These are phyloP conservation scores for Caenorhabditis becei DNA, from an alignment of 2,888 invertebrate species.

Conservation along the genomic window DNA sequence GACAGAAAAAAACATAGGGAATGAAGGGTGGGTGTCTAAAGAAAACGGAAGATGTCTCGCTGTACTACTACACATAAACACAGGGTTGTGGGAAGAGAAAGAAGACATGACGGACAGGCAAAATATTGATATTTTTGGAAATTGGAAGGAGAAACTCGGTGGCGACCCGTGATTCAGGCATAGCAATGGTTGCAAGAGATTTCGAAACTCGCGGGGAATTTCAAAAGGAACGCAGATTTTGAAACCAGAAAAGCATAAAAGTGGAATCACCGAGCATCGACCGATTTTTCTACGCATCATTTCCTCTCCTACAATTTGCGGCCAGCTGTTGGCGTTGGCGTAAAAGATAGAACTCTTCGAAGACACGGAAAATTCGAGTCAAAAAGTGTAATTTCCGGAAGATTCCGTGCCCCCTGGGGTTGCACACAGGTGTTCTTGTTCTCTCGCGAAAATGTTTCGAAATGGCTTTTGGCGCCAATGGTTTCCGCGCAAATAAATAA, in stretches of 20 bases:
- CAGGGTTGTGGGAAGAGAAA: slow-evolving; percentile 27
- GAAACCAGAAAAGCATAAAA: not conserved
- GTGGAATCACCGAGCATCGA: slow-evolving; percentile 8
- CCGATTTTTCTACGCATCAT: slow-evolving; percentile 8
- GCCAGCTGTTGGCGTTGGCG: slow-evolving; percentile 53
- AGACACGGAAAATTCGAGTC: not conserved
- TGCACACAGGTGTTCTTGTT: slow-evolving; percentile 25
- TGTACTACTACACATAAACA: slow-evolving; percentile 46
- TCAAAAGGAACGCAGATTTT: not conserved
- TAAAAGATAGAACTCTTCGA: slow-evolving; percentile 48
- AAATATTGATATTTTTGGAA: slow-evolving; percentile 41
- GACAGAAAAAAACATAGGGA: slow-evolving; percentile 9
- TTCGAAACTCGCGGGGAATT: not conserved
- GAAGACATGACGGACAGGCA: slow-evolving; percentile 27
- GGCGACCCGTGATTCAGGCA: not conserved
- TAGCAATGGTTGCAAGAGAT: not conserved
- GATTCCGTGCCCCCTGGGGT: not conserved
- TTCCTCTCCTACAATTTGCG: slow-evolving; percentile 6
- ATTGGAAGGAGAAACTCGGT: not conserved
- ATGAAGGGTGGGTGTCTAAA: slow-evolving; percentile 18
- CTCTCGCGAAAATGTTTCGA: slow-evolving; percentile 23
- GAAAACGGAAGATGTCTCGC: slow-evolving; percentile 36
- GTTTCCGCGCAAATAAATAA: not conserved
- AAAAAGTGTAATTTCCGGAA: slow-evolving; percentile 50
- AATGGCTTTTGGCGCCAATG: slow-evolving; percentile 18